phyloP scores from a whole-genome alignment of 1,140 invertebrate genomes.

The Cyrtorhinus lividipennis region DNA sequence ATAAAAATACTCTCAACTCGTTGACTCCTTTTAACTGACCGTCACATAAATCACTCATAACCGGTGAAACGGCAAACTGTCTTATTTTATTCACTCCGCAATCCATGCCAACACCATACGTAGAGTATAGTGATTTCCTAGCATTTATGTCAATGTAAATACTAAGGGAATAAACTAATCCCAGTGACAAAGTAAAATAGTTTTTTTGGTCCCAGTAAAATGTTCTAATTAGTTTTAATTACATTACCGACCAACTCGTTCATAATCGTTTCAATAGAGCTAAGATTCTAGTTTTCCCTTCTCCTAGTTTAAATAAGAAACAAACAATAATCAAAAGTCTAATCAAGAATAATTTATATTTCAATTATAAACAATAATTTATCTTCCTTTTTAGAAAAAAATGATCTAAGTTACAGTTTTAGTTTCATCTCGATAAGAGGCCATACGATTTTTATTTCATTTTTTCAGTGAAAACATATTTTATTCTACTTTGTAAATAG shows the following conservation, averaged over 20 bases:
- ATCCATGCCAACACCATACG: no score
- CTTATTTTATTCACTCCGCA: no score
- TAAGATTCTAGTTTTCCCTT: neutral
- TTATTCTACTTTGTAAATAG: neutral
- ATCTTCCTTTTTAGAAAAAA: neutral
- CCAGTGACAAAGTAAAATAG: constrained; percentile 13
- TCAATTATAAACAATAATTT: neutral
- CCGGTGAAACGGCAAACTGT: no score
- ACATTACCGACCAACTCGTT: neutral
- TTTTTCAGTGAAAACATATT: constrained; percentile 2
- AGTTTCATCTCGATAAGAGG: neutral
- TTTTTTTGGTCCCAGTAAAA: neutral
- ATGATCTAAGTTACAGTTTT: no score
- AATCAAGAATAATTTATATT: neutral
- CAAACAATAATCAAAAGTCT: constrained; percentile 3
- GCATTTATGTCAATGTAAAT: constrained; percentile 23
- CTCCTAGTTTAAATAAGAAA: neutral
- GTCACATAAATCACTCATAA: no score
- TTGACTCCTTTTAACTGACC: no score
- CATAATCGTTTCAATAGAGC: neutral
- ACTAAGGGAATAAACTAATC: constrained; percentile 20
- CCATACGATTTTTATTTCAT: neutral
- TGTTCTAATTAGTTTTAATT: neutral
- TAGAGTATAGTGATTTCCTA: constrained; percentile 21
- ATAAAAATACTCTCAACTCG: no score